Percentiles rank a stretch among this genome's conserved stretches.
Evolutionary conservation across 2,113 vertebrate species (phyloP).

Genomic region (Catagonus wagneri): DNA sequence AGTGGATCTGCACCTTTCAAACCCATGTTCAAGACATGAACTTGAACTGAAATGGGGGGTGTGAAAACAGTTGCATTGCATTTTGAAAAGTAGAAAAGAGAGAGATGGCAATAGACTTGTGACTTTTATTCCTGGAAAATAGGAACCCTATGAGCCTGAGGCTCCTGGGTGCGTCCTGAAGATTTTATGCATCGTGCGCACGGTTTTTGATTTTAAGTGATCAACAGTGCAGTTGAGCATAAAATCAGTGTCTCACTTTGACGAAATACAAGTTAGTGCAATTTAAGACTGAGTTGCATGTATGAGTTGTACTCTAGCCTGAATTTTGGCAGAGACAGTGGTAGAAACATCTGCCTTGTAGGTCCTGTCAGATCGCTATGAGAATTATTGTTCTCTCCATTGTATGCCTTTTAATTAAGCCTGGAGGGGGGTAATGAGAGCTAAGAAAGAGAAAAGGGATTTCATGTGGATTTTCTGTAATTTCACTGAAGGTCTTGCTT

Average conservation of each 20-base stretch:
- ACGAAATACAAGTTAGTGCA: not conserved
- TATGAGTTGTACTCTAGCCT: not conserved
- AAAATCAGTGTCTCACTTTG: constrained; percentile 1
- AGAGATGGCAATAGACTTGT: not conserved
- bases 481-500: constrained; percentile 2
- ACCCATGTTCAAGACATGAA: not conserved
- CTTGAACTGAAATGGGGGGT: not conserved
- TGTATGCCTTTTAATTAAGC: constrained; percentile 25
- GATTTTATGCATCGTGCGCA: too few species aligned
- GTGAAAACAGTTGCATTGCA: not conserved
- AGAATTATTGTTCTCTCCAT: constrained; percentile 35
- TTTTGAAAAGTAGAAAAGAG: not conserved
- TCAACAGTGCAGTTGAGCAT: not conserved
- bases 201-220: not conserved
- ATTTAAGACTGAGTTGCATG: not conserved
- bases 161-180: not conserved
- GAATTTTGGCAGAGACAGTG: constrained; percentile 20
- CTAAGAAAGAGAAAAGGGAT: not conserved
- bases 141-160: not conserved
- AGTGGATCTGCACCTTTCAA: not conserved
- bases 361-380: not conserved
- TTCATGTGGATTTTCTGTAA: not conserved
- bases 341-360: not conserved
- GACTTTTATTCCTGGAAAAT: not conserved
- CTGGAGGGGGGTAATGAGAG: not conserved